These are phyloP conservation scores for Nesometra sesokonis DNA, from an alignment of 35 echinoderm and acorn worm species.

Conservation along the genomic window DNA sequence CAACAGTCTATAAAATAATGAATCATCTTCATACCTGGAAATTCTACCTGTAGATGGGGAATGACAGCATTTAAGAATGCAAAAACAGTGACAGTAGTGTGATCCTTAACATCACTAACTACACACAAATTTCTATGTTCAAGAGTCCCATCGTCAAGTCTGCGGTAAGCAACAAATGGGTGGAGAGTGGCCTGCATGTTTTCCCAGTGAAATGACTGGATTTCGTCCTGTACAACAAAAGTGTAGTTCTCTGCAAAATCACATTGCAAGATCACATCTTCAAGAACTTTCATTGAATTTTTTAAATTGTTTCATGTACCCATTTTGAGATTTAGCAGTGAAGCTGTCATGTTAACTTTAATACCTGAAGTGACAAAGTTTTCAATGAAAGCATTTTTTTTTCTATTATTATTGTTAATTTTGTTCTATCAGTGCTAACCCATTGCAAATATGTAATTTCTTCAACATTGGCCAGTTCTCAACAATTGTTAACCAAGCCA, in stretches of 20 bases:
- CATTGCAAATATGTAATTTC: neutral
- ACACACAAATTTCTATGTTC: too few species aligned
- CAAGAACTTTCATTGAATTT: neutral
- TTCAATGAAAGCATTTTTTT: neutral
- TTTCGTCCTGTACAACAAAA: too few species aligned
- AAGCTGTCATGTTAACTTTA: neutral
- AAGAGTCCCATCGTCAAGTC: too few species aligned
- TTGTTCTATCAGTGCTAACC: neutral
- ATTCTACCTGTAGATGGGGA: neutral
- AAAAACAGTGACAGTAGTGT: too few species aligned
- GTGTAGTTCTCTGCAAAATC: too few species aligned
- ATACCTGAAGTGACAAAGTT: neutral
- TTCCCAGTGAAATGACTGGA: too few species aligned
- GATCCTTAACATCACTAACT: too few species aligned
- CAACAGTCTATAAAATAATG: conserved; percentile 49
- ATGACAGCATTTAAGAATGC: too few species aligned
- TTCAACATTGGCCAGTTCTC: neutral
- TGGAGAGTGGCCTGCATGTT: too few species aligned
- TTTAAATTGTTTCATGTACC: neutral
- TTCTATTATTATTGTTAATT: neutral
- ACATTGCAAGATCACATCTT: neutral
- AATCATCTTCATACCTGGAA: neutral
- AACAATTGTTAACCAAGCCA: neutral
- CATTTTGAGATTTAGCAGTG: neutral
- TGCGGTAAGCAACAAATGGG: too few species aligned